Base-by-base conservation (phyloP, 2,888 invertebrate species). In the Pinctada fucata region DNA sequence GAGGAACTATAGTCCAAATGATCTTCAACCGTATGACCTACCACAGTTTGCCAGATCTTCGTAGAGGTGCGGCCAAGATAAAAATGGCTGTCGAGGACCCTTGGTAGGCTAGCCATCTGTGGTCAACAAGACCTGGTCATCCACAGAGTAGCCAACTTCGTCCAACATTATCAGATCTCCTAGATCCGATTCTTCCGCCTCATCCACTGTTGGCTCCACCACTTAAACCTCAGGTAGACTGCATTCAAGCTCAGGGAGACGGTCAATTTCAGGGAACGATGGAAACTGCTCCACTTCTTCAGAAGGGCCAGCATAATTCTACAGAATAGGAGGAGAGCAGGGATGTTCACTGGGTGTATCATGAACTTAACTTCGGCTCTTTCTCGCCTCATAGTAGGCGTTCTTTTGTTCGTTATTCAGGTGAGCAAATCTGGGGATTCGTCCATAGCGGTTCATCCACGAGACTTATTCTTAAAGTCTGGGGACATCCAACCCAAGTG, bases 1-100 rank as follows among this genome's bases (percentile, higher is more conserved):
- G 66, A 66, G 5, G 66, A 31, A 16, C 66, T 66, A 16, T 8
- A 66, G 6, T 8, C 10, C 31, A 66, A 66, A 16, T 13, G 66
- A 66, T n/a, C 31, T 16, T 66, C 66, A 31, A 66, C 66, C 6
- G 66, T 66, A 66, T 66, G 66, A 13, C 66, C 31, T 16, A n/a
- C 16, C 31, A 10, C 66, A 6, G n/a, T 66, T 6, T 31, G 66
- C 66, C 66, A 66, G 6, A 8, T 16, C 6, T 66, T 66, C 66
- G 16, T n/a, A 6, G 66, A 2, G 31, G 66, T 66, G 6, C 66
- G 6, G 31, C 16, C 66, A 6, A 66, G 66, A n/a, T 66, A 6
- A 16, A 66, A n/a, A 66, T 66, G 66, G 1, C 66, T 66, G 6
- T 66, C 66, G 13, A 66, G 31, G 66, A n/a, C 66, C 31, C 66